Conservation (phyloP, 2,888 invertebrate species). For the Zonitis immaculata region DNA sequence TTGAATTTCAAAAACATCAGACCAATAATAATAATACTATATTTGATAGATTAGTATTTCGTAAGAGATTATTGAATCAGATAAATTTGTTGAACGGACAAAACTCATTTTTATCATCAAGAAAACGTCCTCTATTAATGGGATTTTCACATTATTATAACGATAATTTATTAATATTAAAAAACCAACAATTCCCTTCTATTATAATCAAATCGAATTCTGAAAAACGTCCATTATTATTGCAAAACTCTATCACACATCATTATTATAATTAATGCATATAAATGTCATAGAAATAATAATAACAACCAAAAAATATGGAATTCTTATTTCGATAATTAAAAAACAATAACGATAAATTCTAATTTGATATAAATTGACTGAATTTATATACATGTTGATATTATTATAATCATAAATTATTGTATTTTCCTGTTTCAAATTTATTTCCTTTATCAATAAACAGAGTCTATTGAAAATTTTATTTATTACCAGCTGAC, state of each 20-base stretch:
- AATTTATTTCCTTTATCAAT: too few relatives aligned
- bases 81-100: background rate
- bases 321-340: too few relatives aligned
- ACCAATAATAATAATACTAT: background rate
- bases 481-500: too few relatives aligned
- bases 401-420: too few relatives aligned
- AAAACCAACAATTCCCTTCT: too few relatives aligned
- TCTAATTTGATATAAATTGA: too few relatives aligned
- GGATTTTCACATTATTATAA: background rate
- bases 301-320: too few relatives aligned
- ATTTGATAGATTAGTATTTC: background rate
- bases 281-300: too few relatives aligned
- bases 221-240: background rate
- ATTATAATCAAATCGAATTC: background rate
- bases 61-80: background rate
- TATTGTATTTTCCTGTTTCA: too few relatives aligned
- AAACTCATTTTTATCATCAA: background rate
- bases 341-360: too few relatives aligned
- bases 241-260: background rate
- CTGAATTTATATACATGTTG: too few relatives aligned
- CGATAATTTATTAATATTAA: background rate
- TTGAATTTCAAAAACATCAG: background rate
- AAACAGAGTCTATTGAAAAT: too few relatives aligned
- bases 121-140: background rate
- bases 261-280: background rate